Evolutionary conservation across 2,888 invertebrate genomes (phyloP).

Genomic region (Eumerus sabulonum): DNA sequence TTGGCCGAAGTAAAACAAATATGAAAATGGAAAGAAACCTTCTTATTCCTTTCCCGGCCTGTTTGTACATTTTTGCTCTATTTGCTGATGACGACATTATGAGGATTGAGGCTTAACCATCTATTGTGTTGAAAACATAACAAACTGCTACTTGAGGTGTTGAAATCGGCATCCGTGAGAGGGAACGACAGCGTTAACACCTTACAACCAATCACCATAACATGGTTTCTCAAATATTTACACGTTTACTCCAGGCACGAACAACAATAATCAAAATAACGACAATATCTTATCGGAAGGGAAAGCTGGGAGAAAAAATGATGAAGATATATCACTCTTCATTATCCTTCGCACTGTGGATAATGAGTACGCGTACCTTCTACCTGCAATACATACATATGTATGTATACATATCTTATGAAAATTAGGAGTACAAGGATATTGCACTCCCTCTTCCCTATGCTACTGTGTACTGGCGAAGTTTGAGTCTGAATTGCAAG

Average conservation of each 20-base stretch:
- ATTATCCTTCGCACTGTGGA: slow-evolving; percentile 36
- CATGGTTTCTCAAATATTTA: slow-evolving; percentile 35
- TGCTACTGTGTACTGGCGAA: too few species aligned
- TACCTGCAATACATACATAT: too few species aligned
- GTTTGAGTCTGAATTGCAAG: too few species aligned
- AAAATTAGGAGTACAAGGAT: too few species aligned
- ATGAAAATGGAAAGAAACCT: not conserved
- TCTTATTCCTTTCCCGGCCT: slow-evolving; percentile 3
- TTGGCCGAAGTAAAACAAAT: too few species aligned
- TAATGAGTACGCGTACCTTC: too few species aligned
- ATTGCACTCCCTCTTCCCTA: too few species aligned
- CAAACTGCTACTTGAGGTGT: slow-evolving; percentile 56
- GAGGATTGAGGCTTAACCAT: slow-evolving; percentile 21
- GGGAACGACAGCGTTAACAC: slow-evolving; percentile 34
- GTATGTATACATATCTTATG: too few species aligned
- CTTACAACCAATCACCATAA: slow-evolving; percentile 10
- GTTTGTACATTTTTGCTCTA: slow-evolving; percentile 11
- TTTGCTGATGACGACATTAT: slow-evolving; percentile 57
- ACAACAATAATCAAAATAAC: slow-evolving; percentile 61
- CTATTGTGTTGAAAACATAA: slow-evolving; percentile 47
- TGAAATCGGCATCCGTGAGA: slow-evolving; percentile 29
- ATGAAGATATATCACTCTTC: slow-evolving; percentile 35
- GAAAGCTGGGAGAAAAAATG: not conserved
- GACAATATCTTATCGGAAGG: slow-evolving; percentile 29
- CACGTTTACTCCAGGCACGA: slow-evolving; percentile 47